Percentiles rank a stretch among this genome's conserved stretches.
phyloP scores from a whole-genome alignment of 2,888 invertebrate species.

The Rhingia rostrata region DNA sequence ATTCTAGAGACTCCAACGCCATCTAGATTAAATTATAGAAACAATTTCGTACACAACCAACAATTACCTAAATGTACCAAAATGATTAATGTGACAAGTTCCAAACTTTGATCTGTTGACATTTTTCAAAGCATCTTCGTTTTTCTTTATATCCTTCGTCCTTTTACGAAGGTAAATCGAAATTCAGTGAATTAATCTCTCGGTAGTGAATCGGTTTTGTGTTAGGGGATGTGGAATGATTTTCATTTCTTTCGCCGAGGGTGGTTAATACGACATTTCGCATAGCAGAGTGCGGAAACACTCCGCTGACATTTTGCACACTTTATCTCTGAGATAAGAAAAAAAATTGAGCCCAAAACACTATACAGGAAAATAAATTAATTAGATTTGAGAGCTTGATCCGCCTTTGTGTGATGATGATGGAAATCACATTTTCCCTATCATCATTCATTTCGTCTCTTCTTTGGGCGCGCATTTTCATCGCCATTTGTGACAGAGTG shows the following conservation, averaged over 20 bases:
- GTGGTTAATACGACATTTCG: background rate
- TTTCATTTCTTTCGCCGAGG: constrained; percentile 31
- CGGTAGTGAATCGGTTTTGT: constrained; percentile 1
- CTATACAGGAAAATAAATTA: constrained; percentile 52
- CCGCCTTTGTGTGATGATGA: constrained; percentile 60
- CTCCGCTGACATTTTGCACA: constrained; percentile 1
- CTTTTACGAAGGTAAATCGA: constrained; percentile 6
- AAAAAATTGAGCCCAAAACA: background rate
- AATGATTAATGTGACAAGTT: no score
- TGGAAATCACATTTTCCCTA: constrained; percentile 68
- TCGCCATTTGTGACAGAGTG: constrained; percentile 1
- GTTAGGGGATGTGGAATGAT: constrained; percentile 7
- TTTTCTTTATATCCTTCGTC: background rate
- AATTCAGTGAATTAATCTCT: constrained; percentile 11
- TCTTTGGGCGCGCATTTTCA: constrained; percentile 33
- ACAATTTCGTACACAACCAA: no score
- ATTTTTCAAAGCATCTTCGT: background rate
- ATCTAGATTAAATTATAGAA: no score
- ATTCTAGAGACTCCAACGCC: no score
- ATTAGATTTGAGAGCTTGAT: constrained; percentile 66
- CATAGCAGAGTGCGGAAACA: background rate
- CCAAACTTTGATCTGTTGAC: no score
- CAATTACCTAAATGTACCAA: no score
- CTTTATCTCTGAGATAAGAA: background rate
- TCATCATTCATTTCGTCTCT: constrained; percentile 65